Conservation (phyloP, 2,113 vertebrate genomes). For the Grantiella picta region DNA sequence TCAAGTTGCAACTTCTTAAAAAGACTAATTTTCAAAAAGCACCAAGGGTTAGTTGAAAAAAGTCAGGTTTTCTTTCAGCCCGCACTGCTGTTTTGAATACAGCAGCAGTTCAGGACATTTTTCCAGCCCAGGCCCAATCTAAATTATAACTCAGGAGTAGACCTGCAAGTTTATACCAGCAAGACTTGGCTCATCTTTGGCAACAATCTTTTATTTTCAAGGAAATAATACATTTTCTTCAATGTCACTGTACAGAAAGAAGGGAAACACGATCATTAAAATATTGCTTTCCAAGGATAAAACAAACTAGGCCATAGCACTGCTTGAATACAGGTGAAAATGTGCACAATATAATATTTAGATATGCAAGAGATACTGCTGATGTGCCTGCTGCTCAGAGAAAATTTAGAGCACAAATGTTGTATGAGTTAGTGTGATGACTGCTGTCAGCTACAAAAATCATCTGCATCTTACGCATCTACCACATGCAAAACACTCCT, state of each 20-base stretch:
- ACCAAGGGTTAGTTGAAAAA: neutral
- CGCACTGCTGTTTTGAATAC: rapidly evolving
- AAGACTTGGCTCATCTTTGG: neutral
- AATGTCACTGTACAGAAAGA: neutral
- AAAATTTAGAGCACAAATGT: neutral
- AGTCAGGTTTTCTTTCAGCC: neutral
- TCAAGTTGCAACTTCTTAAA: neutral
- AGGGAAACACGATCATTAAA: neutral
- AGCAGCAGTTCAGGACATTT: neutral
- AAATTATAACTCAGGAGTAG: neutral
- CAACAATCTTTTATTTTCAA: neutral
- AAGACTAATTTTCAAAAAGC: neutral
- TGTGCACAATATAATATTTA: neutral
- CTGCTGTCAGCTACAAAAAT: slow-evolving; percentile 5
- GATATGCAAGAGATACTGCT: neutral
- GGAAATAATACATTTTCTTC: neutral
- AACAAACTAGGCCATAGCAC: neutral
- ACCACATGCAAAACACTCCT: slow-evolving; percentile 1
- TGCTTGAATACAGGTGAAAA: neutral
- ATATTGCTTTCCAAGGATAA: neutral
- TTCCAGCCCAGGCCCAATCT: neutral
- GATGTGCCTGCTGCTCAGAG: neutral
- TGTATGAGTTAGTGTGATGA: neutral
- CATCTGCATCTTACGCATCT: neutral
- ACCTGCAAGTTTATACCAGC: neutral